Base-by-base conservation (phyloP, 2,888 invertebrate species). In the Prenolepis imparis region DNA sequence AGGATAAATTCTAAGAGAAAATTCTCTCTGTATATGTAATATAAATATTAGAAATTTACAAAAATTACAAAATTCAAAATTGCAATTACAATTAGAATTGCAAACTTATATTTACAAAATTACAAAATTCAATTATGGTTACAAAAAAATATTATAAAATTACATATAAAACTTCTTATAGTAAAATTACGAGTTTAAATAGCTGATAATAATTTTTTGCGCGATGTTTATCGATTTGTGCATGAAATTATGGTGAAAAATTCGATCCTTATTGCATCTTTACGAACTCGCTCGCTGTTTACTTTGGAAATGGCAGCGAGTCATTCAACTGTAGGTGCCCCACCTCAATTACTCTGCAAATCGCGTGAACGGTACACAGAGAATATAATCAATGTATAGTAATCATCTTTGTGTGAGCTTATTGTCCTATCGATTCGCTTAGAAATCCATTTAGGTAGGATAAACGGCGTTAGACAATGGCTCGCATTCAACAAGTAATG, bases 401-500 rank as follows among this genome's bases (percentile, higher is more conserved):
- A 84, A 83, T 81, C 83, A 84, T 86, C 81, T 90, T 90, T 90
- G 85, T 90, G 85, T 77, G 84, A 61, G 86, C 86, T 91, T 89
- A 91, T 91, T 90, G 88, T 91, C 88, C 89, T 91, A 91, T 91
- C 89, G 89, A 87, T 86, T 91, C 84, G 86, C 88, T 88, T 86
- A 87, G 83, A 91, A 91, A 91, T 91, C 91, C 90, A 90, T 91
- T 91, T 91, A 91, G 89, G 11, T 86, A 87, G 88, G 83, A 83
- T 89, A 90, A 91, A 85, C 89, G 86, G 82, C 86, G 85, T 86
- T 86, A 87, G 89, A 91, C 89, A 91, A 91, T 91, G 85, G 88
- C n/a, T 86, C 68, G 85, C 89, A 90, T 91, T 91, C 91, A 91
- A 91, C 91, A 91, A 91, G 91, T 91, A 91, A 91, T 88, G 90